Base-by-base conservation (phyloP, 2,888 invertebrate genomes). In the Phaonia tiefii region DNA sequence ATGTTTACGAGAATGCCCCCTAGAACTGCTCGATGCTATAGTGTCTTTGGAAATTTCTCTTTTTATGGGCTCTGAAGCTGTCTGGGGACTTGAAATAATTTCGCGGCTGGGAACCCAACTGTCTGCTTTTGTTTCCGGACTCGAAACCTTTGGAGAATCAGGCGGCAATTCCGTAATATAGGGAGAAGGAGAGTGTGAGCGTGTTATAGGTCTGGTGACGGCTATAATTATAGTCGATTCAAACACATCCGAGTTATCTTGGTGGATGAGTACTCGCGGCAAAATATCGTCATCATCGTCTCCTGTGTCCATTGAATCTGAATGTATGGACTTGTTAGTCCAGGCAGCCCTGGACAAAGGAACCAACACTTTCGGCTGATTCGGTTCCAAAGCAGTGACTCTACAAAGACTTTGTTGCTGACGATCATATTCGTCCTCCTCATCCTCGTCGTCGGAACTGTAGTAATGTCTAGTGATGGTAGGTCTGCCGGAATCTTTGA, bases 141-240 rank as follows among this genome's bases (percentile, higher is more conserved):
- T 74, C 11, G 74, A 51, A 37, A 49, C 42, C 11, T 63, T 63
- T 4, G 63, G 63, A 5, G 63, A 63, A 26, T 83, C 79, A 13
- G 74, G 39, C 8, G 75, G 37, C 26, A 85, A 79, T 75, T 85
- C 85, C 1, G 82, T 82, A 20, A 83, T 85, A 65, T 76, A 85
- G 20, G 82, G 83, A 39, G 75, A 76, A 13, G 42, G 72, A 0
- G 42, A 60, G 51, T 39, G 84, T 72, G 44, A 78, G 20, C 20
- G 85, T 3, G 87, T 83, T 0, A 86, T 85, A 31, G 87, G 87
- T 2, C 89, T 83, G 4, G 88, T 86, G 11, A 89, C 87, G 1
- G 89, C 88, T 79, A 89, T 86, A 15, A 89, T 88, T 63, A 90
- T 56, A 5, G 90, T 90, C 1, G 89, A 89, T 69, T 90, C 89